Percentiles rank a stretch among this genome's conserved stretches.
Conservation (phyloP, 2,113 vertebrate genomes). For the Gadus macrocephalus region DNA sequence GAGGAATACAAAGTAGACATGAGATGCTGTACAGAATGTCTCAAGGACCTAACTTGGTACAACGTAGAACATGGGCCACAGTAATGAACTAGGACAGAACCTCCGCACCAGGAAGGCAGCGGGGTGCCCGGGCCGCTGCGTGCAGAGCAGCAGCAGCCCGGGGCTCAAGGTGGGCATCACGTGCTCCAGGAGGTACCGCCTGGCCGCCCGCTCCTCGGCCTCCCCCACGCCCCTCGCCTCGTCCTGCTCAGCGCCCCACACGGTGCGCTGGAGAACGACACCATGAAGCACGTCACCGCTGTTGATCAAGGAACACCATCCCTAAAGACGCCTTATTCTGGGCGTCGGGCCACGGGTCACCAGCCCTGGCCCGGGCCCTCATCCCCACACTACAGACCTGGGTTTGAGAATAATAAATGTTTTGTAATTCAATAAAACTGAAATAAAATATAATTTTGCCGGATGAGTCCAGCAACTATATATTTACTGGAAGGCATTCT, state of each 20-base stretch:
- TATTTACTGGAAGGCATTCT: no score
- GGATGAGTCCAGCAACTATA: no score
- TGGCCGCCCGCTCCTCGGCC: slow-evolving; percentile 73
- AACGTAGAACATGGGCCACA: neutral
- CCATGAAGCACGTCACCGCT: neutral
- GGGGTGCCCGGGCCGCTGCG: slow-evolving; percentile 78
- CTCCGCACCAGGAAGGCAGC: slow-evolving; percentile 86
- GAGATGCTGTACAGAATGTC: neutral
- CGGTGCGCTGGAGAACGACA: slow-evolving; percentile 63
- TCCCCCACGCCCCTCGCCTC: slow-evolving; percentile 79
- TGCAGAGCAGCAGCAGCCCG: slow-evolving; percentile 83
- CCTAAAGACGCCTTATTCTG: no score
- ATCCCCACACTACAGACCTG: neutral
- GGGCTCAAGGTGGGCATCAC: slow-evolving; percentile 85
- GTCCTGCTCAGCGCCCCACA: slow-evolving; percentile 69
- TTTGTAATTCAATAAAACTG: no score
- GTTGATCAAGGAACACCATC: neutral
- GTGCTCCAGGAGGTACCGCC: slow-evolving; percentile 80
- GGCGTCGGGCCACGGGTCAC: no score
- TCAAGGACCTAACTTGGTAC: neutral
- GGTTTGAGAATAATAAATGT: no score
- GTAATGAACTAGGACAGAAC: neutral
- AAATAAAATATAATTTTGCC: no score
- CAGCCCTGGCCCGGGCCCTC: neutral
- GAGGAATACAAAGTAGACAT: slow-evolving; percentile 1